Evolutionary conservation across 2,797 vertebrate species (phyloP).

Genomic region (Xiphophorus birchmanni): DNA sequence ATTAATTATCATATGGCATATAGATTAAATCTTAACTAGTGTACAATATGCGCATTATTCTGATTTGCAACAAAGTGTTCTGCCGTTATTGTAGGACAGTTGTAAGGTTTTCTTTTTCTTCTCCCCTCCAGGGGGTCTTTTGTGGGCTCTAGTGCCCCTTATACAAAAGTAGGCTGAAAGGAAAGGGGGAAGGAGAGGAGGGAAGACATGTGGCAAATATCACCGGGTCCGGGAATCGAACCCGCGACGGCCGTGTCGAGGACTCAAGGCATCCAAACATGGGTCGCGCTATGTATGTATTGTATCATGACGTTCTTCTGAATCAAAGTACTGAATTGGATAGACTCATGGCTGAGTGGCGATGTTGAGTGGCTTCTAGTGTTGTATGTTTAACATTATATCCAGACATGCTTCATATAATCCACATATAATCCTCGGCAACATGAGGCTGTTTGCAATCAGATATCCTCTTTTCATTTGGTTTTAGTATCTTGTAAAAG

Average conservation of each 20-base stretch:
- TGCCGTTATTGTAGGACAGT: background rate
- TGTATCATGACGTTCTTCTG: background rate
- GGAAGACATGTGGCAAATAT: too few relatives aligned
- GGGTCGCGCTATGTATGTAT: background rate
- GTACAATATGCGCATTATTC: background rate
- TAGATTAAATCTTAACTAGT: background rate
- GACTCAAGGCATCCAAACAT: too few relatives aligned
- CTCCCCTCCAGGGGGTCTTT: too few relatives aligned
- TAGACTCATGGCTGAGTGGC: background rate
- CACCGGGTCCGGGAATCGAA: too few relatives aligned
- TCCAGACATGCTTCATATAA: background rate
- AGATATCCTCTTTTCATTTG: background rate
- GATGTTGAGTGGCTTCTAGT: background rate
- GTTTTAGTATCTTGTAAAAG: background rate
- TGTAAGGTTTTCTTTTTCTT: background rate
- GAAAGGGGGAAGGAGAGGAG: too few relatives aligned
- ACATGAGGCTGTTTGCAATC: background rate
- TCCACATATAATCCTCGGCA: background rate
- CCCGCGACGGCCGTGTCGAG: too few relatives aligned
- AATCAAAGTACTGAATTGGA: background rate
- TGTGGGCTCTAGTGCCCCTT: too few relatives aligned
- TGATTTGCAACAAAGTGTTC: background rate
- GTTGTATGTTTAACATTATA: background rate
- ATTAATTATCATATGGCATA: background rate
- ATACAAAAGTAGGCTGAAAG: too few relatives aligned